A percentile compares a stretch with the other conserved stretches of the same genome.
These are phyloP conservation scores for Parascotia fuliginaria DNA, from an alignment of 2,888 invertebrate genomes.

Conservation along the genomic window DNA sequence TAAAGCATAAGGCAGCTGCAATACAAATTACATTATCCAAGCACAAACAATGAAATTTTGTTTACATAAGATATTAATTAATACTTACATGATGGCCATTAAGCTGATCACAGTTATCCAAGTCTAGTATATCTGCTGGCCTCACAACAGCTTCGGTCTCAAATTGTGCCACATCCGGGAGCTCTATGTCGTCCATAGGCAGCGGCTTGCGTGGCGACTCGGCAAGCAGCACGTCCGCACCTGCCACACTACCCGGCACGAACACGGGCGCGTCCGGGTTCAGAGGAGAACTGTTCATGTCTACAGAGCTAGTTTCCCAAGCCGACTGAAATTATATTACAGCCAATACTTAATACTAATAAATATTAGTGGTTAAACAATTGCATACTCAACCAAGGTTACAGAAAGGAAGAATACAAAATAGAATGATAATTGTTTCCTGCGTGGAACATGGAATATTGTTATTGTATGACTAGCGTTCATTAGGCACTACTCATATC, in stretches of 20 bases:
- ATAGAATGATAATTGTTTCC: neutral
- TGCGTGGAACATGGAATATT: neutral
- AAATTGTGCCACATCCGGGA: slow-evolving; percentile 87
- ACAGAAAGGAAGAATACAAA: too few species aligned
- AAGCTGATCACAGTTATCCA: slow-evolving; percentile 82
- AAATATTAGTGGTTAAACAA: too few species aligned
- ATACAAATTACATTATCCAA: too few species aligned
- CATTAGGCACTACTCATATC: neutral
- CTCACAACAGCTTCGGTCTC: slow-evolving; percentile 87
- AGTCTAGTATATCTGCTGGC: slow-evolving; percentile 85
- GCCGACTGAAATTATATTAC: slow-evolving; percentile 68
- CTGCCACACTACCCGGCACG: slow-evolving; percentile 87
- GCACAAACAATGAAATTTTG: too few species aligned
- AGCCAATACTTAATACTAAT: neutral
- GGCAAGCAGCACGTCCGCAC: slow-evolving; percentile 85
- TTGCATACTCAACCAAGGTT: too few species aligned
- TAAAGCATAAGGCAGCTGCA: too few species aligned
- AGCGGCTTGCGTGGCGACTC: slow-evolving; percentile 91
- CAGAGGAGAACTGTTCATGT: slow-evolving; percentile 91
- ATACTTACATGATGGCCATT: slow-evolving; percentile 84
- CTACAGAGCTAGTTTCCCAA: slow-evolving; percentile 82
- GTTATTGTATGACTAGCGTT: neutral
- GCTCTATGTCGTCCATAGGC: slow-evolving; percentile 87
- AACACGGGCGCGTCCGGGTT: slow-evolving; percentile 96
- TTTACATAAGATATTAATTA: neutral